Conservation (phyloP, 2,113 vertebrate genomes). For the Paratilapia polleni region DNA sequence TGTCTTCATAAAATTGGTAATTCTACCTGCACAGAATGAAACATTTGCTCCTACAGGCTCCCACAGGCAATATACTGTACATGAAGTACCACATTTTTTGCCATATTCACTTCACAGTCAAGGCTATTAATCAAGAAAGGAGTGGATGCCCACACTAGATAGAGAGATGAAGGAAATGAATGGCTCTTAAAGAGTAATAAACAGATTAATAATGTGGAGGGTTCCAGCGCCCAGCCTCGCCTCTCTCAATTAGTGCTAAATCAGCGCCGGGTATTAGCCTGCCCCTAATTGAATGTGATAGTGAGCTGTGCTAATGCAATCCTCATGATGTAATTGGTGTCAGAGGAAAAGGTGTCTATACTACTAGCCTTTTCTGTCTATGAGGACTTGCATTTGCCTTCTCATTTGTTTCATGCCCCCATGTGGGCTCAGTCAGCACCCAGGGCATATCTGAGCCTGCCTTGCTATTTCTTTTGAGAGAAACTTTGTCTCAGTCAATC, state of each 20-base stretch:
- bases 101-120: neutral
- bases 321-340: constrained; percentile 76
- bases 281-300: constrained; percentile 78
- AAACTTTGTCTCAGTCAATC: constrained; percentile 25
- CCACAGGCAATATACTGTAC: neutral
- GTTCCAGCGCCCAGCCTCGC: constrained; percentile 56
- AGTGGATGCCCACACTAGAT: constrained; percentile 11
- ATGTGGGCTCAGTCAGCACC: constrained; percentile 8
- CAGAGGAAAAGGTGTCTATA: constrained; percentile 39
- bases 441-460: constrained; percentile 16
- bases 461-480: neutral
- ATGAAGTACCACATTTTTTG: neutral
- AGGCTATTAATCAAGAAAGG: neutral
- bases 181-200: constrained; percentile 69
- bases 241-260: constrained; percentile 79
- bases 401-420: constrained; percentile 21
- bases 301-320: constrained; percentile 67
- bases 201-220: constrained; percentile 72
- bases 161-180: constrained; percentile 32
- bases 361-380: constrained; percentile 6
- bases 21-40: neutral
- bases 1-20: neutral
- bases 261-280: constrained; percentile 70
- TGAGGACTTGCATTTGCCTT: neutral
- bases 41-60: neutral